Conservation (phyloP, 2,113 vertebrate genomes). For the Tor tambroides region DNA sequence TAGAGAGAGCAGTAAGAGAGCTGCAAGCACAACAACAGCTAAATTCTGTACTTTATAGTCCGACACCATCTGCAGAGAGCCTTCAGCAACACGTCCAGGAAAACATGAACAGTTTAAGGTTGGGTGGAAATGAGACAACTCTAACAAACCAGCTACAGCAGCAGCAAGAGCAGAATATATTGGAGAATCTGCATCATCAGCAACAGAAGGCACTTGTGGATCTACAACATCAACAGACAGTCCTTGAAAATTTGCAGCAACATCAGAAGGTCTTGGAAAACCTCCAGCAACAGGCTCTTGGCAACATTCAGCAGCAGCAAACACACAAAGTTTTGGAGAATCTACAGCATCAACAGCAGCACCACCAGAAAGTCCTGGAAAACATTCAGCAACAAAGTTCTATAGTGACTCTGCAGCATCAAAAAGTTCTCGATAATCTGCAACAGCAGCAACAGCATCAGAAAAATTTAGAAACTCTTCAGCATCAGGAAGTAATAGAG, state of each 20-base stretch:
- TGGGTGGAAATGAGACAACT: conserved; percentile 79
- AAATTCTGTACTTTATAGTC: conserved; percentile 77
- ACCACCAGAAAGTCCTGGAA: conserved; percentile 72
- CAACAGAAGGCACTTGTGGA: conserved; percentile 83
- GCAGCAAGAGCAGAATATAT: conserved; percentile 74
- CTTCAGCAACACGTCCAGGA: conserved; percentile 81
- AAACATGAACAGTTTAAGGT: conserved; percentile 86
- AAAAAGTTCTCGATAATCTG: conserved; percentile 80
- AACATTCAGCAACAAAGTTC: conserved; percentile 69
- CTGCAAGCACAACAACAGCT: conserved; percentile 84
- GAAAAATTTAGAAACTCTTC: conserved; percentile 73
- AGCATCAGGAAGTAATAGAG: conserved; percentile 83
- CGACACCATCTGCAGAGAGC: conserved; percentile 71
- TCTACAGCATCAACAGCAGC: conserved; percentile 72
- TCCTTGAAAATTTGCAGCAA: conserved; percentile 62
- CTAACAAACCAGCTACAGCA: conserved; percentile 84
- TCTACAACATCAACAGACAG: conserved; percentile 74
- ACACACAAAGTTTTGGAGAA: conserved; percentile 70
- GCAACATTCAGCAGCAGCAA: conserved; percentile 65
- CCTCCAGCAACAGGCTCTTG: conserved; percentile 60
- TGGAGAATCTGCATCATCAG: conserved; percentile 72
- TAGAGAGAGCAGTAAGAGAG: conserved; percentile 92
- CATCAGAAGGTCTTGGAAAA: conserved; percentile 73
- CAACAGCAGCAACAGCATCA: conserved; percentile 79
- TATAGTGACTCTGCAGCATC: conserved; percentile 72